A percentile compares a stretch with the other conserved stretches of the same genome.
Conservation (phyloP, 2,797 vertebrate species). For the Podarcis siculus region DNA sequence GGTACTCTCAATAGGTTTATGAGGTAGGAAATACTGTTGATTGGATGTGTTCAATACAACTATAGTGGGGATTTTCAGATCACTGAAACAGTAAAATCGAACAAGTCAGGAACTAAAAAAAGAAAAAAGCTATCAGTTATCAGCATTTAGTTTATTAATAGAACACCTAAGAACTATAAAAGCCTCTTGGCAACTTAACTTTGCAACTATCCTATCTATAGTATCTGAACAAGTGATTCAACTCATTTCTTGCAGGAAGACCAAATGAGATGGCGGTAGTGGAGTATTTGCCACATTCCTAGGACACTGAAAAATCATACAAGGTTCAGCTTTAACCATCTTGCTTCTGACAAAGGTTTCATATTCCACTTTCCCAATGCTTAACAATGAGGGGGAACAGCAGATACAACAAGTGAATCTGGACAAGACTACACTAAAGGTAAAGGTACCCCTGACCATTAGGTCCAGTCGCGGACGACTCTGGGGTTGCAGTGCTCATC, state of each 20-base stretch:
- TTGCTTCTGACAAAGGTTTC: neutral
- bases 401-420: neutral
- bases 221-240: neutral
- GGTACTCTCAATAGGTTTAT: conserved; percentile 80
- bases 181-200: neutral
- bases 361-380: neutral
- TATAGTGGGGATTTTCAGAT: conserved; percentile 90
- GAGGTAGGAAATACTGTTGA: conserved; percentile 94
- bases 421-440: no score
- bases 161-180: neutral
- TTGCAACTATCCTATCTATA: neutral
- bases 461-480: no score
- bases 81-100: conserved; percentile 77
- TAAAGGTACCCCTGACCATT: no score
- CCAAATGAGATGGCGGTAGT: neutral
- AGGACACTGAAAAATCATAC: neutral
- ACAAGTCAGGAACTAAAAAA: conserved; percentile 28
- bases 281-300: neutral
- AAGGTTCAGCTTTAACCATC: neutral
- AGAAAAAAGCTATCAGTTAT: neutral
- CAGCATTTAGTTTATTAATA: neutral
- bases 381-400: neutral
- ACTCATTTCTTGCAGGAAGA: neutral
- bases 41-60: conserved; percentile 97
- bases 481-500: no score